phyloP scores from a whole-genome alignment of 2,113 vertebrate genomes.

The Anas platyrhynchos region DNA sequence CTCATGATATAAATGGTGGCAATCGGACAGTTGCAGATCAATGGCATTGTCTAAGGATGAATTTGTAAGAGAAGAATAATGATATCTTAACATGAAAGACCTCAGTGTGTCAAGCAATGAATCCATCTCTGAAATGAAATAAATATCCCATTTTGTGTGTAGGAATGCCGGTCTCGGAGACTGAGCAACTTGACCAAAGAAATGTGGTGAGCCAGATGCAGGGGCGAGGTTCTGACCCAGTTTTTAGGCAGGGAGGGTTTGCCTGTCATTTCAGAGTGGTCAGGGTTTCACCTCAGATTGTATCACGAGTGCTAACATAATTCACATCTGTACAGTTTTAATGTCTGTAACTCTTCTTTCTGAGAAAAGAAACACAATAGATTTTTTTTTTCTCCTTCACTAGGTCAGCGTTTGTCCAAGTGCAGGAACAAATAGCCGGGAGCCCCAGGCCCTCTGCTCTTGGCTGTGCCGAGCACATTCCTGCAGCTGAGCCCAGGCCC shows the following conservation, averaged over 20 bases:
- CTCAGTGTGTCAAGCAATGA: not conserved
- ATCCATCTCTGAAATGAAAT: not conserved
- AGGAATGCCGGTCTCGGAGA: not conserved
- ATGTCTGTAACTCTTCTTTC: not conserved
- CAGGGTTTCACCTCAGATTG: not conserved
- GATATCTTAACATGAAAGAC: not conserved
- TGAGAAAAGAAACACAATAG: not conserved
- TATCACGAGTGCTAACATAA: not conserved
- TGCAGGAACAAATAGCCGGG: not conserved
- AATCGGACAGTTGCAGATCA: not conserved
- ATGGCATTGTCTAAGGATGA: accelerated
- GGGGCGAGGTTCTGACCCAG: not conserved
- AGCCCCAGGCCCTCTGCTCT: not conserved
- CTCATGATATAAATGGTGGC: not conserved
- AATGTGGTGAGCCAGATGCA: accelerated
- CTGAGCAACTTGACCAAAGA: not conserved
- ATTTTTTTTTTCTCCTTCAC: not conserved
- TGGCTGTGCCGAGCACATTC: not conserved
- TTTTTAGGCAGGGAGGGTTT: not conserved
- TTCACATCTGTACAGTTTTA: accelerated
- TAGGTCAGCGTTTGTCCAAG: not conserved
- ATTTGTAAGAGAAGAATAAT: not conserved
- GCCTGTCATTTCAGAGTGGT: not conserved
- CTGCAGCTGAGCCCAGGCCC: not conserved
- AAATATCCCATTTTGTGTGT: not conserved